Conservation (phyloP, 2,888 invertebrate genomes). For the Fragum sueziense region DNA sequence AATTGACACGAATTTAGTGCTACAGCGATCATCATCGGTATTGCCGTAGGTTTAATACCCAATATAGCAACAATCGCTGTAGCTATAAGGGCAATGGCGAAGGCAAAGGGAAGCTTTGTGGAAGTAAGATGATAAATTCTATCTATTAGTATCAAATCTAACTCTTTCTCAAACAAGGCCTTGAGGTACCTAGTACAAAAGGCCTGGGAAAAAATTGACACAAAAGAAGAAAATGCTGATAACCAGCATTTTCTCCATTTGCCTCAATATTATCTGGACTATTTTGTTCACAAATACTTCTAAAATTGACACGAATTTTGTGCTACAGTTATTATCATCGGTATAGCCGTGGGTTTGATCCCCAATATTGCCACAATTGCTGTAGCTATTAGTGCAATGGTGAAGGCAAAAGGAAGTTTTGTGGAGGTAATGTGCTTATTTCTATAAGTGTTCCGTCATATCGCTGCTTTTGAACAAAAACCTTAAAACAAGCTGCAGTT, state of each 20-base stretch:
- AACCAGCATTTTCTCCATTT: too few relatives aligned
- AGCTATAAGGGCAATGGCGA: not conserved
- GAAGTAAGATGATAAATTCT: too few relatives aligned
- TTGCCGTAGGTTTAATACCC: slow-evolving; percentile 26
- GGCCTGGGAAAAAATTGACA: too few relatives aligned
- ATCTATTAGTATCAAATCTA: not conserved
- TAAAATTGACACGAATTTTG: slow-evolving; percentile 33
- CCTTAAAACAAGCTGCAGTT: too few relatives aligned
- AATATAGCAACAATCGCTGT: slow-evolving; percentile 17
- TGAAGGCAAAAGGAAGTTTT: not conserved
- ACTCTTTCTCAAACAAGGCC: too few relatives aligned
- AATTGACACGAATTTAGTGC: slow-evolving; percentile 29
- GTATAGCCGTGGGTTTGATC: slow-evolving; percentile 21
- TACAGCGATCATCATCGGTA: slow-evolving; percentile 16
- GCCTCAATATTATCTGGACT: too few relatives aligned
- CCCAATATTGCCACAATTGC: slow-evolving; percentile 23
- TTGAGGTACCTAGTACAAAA: too few relatives aligned
- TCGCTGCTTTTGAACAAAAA: too few relatives aligned
- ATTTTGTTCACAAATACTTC: slow-evolving; percentile 23
- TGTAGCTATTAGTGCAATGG: not conserved
- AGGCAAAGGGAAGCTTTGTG: not conserved
- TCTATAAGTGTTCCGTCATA: too few relatives aligned
- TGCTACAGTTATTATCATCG: slow-evolving; percentile 11
- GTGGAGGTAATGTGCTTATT: too few relatives aligned
- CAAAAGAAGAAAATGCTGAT: too few relatives aligned